Conservation (phyloP, 2,797 vertebrate species). For the Sparus aurata region DNA sequence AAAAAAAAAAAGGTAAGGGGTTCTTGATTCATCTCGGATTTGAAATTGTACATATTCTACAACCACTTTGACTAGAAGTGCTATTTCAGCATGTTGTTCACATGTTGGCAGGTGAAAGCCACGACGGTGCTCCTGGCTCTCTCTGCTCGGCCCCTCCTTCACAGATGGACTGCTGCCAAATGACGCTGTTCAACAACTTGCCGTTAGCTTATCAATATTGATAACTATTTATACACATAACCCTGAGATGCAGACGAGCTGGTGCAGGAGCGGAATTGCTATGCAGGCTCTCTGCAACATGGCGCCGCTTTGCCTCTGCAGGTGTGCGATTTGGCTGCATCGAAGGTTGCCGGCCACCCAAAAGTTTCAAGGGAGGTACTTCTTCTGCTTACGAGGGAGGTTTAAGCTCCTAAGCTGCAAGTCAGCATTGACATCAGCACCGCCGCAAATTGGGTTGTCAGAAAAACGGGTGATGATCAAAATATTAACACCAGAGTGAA, state of each 20-base stretch:
- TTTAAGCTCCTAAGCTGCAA: slow-evolving; percentile 38
- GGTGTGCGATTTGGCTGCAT: slow-evolving; percentile 11
- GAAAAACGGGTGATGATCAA: slow-evolving; percentile 34
- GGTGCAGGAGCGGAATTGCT: slow-evolving; percentile 7
- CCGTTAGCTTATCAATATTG: slow-evolving; percentile 56
- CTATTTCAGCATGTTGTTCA: slow-evolving; percentile 1
- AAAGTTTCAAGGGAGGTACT: slow-evolving; percentile 25
- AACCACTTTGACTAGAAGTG: neutral
- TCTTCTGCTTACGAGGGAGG: slow-evolving; percentile 41
- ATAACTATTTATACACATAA: slow-evolving; percentile 47
- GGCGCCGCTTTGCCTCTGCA: neutral
- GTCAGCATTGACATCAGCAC: slow-evolving; percentile 45
- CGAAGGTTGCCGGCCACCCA: slow-evolving; percentile 7
- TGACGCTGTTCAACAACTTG: slow-evolving; percentile 42
- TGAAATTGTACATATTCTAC: slow-evolving; percentile 2
- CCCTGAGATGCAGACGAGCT: slow-evolving; percentile 18
- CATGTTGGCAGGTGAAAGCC: slow-evolving; percentile 19
- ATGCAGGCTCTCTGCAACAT: slow-evolving; percentile 2
- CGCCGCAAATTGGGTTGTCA: slow-evolving; percentile 15
- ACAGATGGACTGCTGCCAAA: slow-evolving; percentile 52
- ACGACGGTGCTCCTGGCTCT: neutral
- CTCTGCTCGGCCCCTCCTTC: slow-evolving; percentile 28
- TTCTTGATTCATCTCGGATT: slow-evolving; percentile 17
- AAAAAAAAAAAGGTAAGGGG: neutral
- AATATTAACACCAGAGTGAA: slow-evolving; percentile 30